phyloP scores from a whole-genome alignment of 2,113 vertebrate species.

The Chiloscyllium plagiosum region DNA sequence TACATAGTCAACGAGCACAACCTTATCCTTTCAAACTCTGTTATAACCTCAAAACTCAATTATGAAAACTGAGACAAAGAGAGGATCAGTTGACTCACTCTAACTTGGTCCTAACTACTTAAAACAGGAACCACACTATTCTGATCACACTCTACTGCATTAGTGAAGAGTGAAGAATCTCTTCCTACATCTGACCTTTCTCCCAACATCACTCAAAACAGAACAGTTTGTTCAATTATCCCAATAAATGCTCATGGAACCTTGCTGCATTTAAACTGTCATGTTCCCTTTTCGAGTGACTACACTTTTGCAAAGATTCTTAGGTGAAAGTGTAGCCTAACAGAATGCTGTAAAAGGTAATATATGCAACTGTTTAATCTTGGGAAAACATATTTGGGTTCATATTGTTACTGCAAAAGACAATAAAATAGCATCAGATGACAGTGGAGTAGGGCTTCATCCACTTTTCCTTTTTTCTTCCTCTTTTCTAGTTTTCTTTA shows the following conservation, averaged over 20 bases:
- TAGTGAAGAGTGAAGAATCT: neutral
- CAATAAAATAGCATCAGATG: neutral
- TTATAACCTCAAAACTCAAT: no score
- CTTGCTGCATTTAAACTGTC: neutral
- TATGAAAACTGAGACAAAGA: no score
- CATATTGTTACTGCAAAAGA: neutral
- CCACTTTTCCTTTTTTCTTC: no score
- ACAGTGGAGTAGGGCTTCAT: no score
- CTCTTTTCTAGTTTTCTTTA: no score
- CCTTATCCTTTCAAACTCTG: no score
- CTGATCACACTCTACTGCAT: neutral
- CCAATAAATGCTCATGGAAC: neutral
- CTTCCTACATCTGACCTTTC: neutral
- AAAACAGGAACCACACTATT: neutral
- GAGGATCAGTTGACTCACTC: no score
- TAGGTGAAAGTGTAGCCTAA: no score
- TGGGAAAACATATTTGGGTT: neutral
- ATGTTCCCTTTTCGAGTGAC: neutral
- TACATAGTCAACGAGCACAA: no score
- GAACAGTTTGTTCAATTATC: neutral
- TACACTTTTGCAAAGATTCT: neutral
- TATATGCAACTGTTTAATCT: neutral
- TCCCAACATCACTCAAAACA: neutral
- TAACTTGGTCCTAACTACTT: neutral
- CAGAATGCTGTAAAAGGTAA: neutral